Percentiles rank a stretch among this genome's conserved stretches.
Evolutionary conservation across 2,797 vertebrate genomes (phyloP).

Genomic region (Malurus splendens): DNA sequence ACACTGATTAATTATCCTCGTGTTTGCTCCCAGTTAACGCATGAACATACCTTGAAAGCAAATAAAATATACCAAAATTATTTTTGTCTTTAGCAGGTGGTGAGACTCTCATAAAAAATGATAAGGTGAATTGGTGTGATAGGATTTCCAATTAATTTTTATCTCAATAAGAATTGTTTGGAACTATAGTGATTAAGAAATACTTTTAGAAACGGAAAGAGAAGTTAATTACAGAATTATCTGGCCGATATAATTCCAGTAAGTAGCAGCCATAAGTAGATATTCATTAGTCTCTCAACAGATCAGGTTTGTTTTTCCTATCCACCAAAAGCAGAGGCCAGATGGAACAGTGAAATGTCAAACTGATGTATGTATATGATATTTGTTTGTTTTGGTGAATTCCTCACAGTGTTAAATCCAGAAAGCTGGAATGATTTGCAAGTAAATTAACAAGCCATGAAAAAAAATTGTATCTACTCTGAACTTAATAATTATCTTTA

Average conservation of each 20-base stretch:
- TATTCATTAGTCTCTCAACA: neutral
- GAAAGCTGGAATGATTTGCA: neutral
- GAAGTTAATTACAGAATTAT: neutral
- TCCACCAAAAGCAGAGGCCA: neutral
- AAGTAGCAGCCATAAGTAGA: neutral
- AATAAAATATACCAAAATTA: neutral
- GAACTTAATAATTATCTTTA: neutral
- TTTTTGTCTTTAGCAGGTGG: neutral
- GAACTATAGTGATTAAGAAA: neutral
- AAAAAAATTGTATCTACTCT: neutral
- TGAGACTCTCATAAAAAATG: neutral
- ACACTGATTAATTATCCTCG: neutral
- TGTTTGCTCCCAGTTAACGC: neutral
- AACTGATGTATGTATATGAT: neutral
- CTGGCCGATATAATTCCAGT: neutral
- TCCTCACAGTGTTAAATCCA: neutral
- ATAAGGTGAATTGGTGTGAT: neutral
- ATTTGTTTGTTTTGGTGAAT: neutral
- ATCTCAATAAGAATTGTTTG: neutral
- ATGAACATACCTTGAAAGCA: neutral
- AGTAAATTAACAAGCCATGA: neutral
- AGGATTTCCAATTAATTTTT: slow-evolving; percentile 3
- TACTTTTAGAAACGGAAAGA: neutral
- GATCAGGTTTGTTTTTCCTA: neutral
- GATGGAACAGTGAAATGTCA: neutral